Conservation (phyloP, 2,113 vertebrate genomes). For the Chitala chitala region DNA sequence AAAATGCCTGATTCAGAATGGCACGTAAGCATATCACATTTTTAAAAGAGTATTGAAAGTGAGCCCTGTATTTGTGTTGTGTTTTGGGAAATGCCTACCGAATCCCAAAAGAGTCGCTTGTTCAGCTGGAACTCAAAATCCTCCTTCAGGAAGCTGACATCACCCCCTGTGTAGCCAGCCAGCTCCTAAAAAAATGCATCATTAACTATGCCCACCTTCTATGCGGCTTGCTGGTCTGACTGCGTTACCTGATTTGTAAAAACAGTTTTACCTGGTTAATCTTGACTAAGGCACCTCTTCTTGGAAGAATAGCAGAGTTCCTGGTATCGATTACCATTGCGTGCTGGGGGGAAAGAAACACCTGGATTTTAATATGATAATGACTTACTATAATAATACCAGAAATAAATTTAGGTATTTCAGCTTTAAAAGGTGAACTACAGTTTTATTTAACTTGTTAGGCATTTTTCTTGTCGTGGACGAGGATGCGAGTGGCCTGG, state of each 20-base stretch:
- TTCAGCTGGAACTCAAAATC: conserved; percentile 91
- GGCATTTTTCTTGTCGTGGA: too few species aligned
- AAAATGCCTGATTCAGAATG: too few species aligned
- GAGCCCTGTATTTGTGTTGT: not conserved
- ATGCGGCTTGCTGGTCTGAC: not conserved
- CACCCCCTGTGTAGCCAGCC: conserved; percentile 88
- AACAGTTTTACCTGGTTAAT: conserved; percentile 76
- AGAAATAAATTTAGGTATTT: too few species aligned
- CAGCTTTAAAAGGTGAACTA: too few species aligned
- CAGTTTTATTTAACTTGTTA: too few species aligned
- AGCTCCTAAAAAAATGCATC: conserved; percentile 68
- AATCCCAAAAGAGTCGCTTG: conserved; percentile 74
- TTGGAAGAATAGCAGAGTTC: conserved; percentile 85
- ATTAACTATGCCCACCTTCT: not conserved
- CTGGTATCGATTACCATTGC: conserved; percentile 84
- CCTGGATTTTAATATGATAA: too few species aligned
- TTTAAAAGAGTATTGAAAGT: not conserved
- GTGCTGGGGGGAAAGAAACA: conserved; percentile 64
- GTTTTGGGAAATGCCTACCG: conserved; percentile 33
- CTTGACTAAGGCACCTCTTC: conserved; percentile 80
- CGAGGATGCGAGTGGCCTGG: too few species aligned
- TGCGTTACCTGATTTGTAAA: not conserved
- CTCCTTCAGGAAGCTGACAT: conserved; percentile 87
- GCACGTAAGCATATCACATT: not conserved
- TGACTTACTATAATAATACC: too few species aligned